Conservation (phyloP, 64 coral and sea anemone genomes). For the Montipora capricornis region DNA sequence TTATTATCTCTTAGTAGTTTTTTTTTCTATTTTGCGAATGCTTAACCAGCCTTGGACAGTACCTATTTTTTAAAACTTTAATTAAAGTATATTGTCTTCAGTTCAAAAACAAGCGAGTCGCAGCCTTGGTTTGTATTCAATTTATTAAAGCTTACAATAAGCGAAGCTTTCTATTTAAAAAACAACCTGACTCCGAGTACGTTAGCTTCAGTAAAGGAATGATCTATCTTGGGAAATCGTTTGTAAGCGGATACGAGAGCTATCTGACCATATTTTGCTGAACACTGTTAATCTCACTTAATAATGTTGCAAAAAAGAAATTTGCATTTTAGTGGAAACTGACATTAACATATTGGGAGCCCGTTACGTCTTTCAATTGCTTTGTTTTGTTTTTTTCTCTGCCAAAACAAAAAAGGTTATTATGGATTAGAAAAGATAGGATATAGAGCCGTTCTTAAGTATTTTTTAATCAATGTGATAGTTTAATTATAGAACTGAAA, state of each 20-base stretch:
- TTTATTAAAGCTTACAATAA: too few species aligned
- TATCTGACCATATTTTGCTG: neutral
- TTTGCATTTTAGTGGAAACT: neutral
- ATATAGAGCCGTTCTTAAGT: neutral
- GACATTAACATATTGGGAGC: neutral
- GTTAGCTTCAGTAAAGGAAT: neutral
- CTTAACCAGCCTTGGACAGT: neutral
- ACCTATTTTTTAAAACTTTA: neutral
- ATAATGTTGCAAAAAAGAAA: neutral
- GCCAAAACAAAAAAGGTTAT: neutral
- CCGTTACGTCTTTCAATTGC: neutral
- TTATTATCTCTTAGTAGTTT: neutral
- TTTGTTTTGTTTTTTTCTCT: conserved; percentile 5
- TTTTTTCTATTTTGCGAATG: neutral
- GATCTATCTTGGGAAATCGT: neutral
- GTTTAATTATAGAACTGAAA: too few species aligned
- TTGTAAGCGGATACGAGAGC: neutral
- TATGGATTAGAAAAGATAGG: neutral
- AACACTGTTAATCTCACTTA: neutral
- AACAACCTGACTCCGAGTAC: too few species aligned
- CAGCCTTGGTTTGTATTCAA: too few species aligned
- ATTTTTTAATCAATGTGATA: too few species aligned
- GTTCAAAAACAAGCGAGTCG: neutral
- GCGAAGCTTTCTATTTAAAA: too few species aligned
- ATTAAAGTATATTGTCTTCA: neutral